Evolutionary conservation across 2,113 vertebrate genomes (phyloP).

Genomic region (Lophius piscatorius): DNA sequence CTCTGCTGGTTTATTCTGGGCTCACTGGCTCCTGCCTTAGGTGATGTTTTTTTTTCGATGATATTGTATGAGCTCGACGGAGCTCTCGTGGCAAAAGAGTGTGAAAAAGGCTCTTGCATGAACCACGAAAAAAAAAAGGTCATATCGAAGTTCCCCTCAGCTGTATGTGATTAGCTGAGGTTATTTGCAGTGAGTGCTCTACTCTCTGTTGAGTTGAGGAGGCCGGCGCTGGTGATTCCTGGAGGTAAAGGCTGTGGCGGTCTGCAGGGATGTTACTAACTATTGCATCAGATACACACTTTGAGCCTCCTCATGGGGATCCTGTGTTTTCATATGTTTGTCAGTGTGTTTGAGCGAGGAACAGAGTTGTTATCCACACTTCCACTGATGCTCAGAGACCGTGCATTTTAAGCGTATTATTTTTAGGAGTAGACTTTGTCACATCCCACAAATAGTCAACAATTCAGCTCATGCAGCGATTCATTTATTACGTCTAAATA

Average conservation of each 20-base stretch:
- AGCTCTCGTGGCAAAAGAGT: too few relatives aligned
- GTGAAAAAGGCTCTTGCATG: too few relatives aligned
- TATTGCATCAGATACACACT: slow-evolving; percentile 79
- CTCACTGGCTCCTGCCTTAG: too few relatives aligned
- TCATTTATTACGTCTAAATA: slow-evolving; percentile 65
- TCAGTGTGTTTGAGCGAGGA: slow-evolving; percentile 11
- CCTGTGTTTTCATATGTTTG: not conserved
- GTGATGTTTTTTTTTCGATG: too few relatives aligned
- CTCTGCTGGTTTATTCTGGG: not conserved
- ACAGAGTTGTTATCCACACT: slow-evolving; percentile 45
- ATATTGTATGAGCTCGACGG: too few relatives aligned
- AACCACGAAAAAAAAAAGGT: not conserved
- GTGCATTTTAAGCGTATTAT: slow-evolving; percentile 60
- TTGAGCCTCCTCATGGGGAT: slow-evolving; percentile 14
- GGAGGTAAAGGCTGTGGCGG: slow-evolving; percentile 42
- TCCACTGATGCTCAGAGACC: slow-evolving; percentile 47
- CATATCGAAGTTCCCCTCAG: slow-evolving; percentile 13
- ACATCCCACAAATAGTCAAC: slow-evolving; percentile 65
- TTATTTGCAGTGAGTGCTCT: slow-evolving; percentile 23
- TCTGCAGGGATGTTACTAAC: slow-evolving; percentile 73
- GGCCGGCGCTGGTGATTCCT: slow-evolving; percentile 36
- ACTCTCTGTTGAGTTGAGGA: slow-evolving; percentile 16
- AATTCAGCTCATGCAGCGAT: slow-evolving; percentile 54
- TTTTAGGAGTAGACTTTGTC: slow-evolving; percentile 66
- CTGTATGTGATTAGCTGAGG: slow-evolving; percentile 37